Evolutionary conservation across 2,797 vertebrate genomes (phyloP).

Genomic region (Hemitrygon akajei): DNA sequence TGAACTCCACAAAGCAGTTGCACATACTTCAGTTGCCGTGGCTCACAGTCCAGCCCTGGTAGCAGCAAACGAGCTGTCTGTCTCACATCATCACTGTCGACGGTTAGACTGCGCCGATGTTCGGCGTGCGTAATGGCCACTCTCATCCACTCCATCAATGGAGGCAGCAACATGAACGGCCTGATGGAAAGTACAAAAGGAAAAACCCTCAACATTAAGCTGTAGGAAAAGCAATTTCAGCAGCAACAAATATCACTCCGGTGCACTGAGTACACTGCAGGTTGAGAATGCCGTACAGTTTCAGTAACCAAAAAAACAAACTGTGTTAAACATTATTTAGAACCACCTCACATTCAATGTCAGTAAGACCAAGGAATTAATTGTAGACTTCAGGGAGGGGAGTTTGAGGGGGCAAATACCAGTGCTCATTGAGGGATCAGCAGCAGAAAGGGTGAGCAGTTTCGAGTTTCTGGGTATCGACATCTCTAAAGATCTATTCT

Average conservation of each 20-base stretch:
- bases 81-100: slow-evolving; percentile 90
- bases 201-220: neutral
- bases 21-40: slow-evolving; percentile 84
- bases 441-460: no score
- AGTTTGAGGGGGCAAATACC: no score
- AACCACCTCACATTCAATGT: no score
- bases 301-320: no score
- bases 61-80: slow-evolving; percentile 86
- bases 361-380: no score
- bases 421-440: no score
- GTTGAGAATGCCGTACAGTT: neutral
- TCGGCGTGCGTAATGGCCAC: slow-evolving; percentile 92
- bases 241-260: neutral
- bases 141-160: slow-evolving; percentile 97
- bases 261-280: neutral
- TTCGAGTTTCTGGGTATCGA: no score
- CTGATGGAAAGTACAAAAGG: slow-evolving; percentile 49
- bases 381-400: no score
- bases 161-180: slow-evolving; percentile 87
- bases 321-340: no score
- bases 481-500: no score
- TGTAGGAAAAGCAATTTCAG: neutral
- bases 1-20: no score
- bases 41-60: slow-evolving; percentile 90
- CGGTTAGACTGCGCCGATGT: slow-evolving; percentile 83